Evolutionary conservation across 2,888 invertebrate species (phyloP), one percentile per base, ranked within the genome.

Genomic region (Empis livida): DNA sequence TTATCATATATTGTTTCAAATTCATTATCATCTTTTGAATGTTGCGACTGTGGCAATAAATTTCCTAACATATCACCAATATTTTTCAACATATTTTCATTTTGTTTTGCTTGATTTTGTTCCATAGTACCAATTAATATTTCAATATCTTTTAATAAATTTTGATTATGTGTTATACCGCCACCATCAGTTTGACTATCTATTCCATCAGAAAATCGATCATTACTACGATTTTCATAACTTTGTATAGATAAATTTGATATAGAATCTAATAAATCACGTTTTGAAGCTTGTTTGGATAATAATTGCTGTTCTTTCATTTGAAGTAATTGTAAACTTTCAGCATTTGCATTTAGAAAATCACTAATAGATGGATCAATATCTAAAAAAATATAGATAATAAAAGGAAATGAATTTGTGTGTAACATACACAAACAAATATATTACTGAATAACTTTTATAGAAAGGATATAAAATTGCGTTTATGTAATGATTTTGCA

Each of bases 111-210:
- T 48, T 71, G 71, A 49, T 64, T 64, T 46, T 65, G 60, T 50
- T 71, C 71, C 62, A 71, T 70, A 39, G 64, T 68, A 2, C 67
- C 68, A 43, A 71, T 71, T 1, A 71, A 61, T 37, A 59, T 64
- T 51, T 70, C 71, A 8, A 71, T 64, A 54, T 71, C 71, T 54
- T 62, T 64, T 2, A 70, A 52, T 2, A 68, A 61, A 49, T 62
- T 59, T 44, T 56, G 57, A 51, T 63, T 62, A 40, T 56, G 44
- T 47, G 32, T 44, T 50, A 37, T 8, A 49, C 31, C 43, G 60
- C 61, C 23, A 61, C 61, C 23, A 61, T 62, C 46, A 59, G 15
- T 44, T 55, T 61, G 43, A 57, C 58, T 6, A 59, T 56, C 51
- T 53, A 57, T 10, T 53, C 54, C 8, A 13, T 46, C 46, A 10